Evolutionary conservation across 1,140 invertebrate genomes (phyloP).

Genomic region (Kradibia gibbosae): DNA sequence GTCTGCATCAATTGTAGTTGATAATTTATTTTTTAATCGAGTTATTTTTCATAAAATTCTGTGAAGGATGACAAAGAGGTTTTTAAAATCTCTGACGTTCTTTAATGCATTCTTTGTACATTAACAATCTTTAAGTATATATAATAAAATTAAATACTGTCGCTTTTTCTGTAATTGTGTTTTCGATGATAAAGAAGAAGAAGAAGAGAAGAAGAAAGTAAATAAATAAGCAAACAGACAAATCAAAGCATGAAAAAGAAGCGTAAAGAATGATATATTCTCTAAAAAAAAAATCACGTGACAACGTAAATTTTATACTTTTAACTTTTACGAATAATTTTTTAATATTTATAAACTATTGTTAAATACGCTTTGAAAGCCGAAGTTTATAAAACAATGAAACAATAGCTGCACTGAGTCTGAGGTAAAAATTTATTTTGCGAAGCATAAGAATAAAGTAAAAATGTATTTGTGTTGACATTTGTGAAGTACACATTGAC

Average conservation of each 20-base stretch:
- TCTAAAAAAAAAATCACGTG: constrained; percentile 5
- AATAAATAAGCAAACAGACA: neutral
- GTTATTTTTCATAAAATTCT: neutral
- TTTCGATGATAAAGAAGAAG: no score
- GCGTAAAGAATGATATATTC: constrained; percentile 2
- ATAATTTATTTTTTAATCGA: constrained; percentile 28
- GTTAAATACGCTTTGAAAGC: neutral
- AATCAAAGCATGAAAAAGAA: neutral
- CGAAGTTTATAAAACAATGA: neutral
- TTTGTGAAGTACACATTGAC: neutral
- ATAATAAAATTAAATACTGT: no score
- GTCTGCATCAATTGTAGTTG: neutral
- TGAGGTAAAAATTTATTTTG: neutral
- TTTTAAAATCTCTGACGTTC: constrained; percentile 9
- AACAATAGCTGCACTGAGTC: neutral
- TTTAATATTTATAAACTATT: constrained; percentile 7
- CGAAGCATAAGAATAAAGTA: neutral
- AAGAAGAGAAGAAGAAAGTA: no score
- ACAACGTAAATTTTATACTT: constrained; percentile 24
- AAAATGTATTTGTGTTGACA: neutral
- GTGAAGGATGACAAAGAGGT: neutral
- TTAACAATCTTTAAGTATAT: no score
- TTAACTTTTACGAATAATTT: constrained; percentile 29
- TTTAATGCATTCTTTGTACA: constrained; percentile 16
- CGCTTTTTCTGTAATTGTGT: no score